Percentiles rank a stretch among this genome's conserved stretches.
Conservation (phyloP, 2,888 invertebrate species). For the Hirtodrosophila duncani region DNA sequence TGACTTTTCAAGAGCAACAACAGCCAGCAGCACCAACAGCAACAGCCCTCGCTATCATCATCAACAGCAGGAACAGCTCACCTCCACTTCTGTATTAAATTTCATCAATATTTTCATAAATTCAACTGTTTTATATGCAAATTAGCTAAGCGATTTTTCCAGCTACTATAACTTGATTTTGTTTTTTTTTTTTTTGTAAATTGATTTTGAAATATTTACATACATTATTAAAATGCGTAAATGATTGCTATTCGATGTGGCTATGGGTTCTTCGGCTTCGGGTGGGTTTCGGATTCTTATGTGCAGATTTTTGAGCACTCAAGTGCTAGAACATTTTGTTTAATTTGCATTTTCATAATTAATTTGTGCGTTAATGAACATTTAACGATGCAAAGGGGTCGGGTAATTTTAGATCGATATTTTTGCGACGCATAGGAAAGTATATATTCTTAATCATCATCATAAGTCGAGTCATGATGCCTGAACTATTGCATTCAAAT, state of each 20-base stretch:
- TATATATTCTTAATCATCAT: too few relatives aligned
- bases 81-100: constrained; percentile 44
- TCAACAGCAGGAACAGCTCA: constrained; percentile 17
- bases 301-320: constrained; percentile 25
- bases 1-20: constrained; percentile 63
- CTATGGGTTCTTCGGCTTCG: too few relatives aligned
- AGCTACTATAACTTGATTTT: constrained; percentile 41
- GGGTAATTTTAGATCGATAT: not conserved
- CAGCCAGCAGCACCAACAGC: constrained; percentile 14
- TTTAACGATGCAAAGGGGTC: too few relatives aligned
- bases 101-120: constrained; percentile 71
- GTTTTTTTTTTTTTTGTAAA: constrained; percentile 38
- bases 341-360: constrained; percentile 57
- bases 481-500: too few relatives aligned
- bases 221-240: constrained; percentile 69
- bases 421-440: too few relatives aligned
- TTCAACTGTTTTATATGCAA: constrained; percentile 78
- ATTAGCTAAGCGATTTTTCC: constrained; percentile 72
- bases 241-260: too few relatives aligned
- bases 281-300: not conserved
- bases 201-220: constrained; percentile 62
- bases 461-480: too few relatives aligned
- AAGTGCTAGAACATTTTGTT: constrained; percentile 40
- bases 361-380: constrained; percentile 27
- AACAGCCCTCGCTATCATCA: constrained; percentile 12